A percentile compares a stretch with the other conserved stretches of the same genome.
Evolutionary conservation across 2,888 invertebrate genomes (phyloP).

Genomic region (Alitta virens): DNA sequence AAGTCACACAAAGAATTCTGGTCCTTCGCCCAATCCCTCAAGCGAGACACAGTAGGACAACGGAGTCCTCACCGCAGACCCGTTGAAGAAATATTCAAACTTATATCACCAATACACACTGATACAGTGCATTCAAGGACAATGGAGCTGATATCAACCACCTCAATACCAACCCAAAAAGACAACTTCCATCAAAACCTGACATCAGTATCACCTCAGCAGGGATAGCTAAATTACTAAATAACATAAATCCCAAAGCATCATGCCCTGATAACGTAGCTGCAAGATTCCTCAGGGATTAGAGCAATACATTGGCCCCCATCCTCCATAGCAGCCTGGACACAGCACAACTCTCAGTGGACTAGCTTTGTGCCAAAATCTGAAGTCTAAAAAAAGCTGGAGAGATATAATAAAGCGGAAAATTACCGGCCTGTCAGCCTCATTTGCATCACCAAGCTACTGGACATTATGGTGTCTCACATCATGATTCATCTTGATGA

Average conservation of each 20-base stretch:
- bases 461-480: not conserved
- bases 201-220: not conserved
- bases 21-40: not conserved
- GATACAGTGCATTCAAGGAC: not conserved
- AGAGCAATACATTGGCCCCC: not conserved
- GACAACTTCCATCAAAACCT: not conserved
- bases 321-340: not conserved
- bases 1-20: not conserved
- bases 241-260: not conserved
- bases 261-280: not conserved
- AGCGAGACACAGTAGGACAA: not conserved
- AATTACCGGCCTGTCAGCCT: conserved; percentile 19
- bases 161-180: too few species aligned
- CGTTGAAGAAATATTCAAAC: not conserved
- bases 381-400: not conserved
- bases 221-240: not conserved
- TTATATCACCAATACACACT: not conserved
- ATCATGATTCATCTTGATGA: not conserved
- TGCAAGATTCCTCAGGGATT: not conserved
- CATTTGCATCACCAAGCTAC: conserved; percentile 18
- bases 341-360: not conserved
- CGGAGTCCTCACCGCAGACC: not conserved
- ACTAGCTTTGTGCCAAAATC: not conserved
- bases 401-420: not conserved
- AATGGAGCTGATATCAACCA: too few species aligned